Conservation (phyloP, 2,888 invertebrate species). For the Sycophila texana region DNA sequence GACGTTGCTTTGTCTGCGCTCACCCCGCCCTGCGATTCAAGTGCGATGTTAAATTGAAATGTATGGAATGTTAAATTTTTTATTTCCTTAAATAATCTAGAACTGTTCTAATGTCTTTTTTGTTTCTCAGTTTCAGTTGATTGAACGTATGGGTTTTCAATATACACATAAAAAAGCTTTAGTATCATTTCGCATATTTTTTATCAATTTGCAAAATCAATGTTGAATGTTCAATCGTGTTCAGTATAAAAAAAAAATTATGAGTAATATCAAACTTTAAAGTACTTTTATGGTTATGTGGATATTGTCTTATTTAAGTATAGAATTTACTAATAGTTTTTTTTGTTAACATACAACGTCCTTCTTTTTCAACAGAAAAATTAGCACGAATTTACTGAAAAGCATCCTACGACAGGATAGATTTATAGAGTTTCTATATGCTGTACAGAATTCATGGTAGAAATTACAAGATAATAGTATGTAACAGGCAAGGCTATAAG, state of each 20-base stretch:
- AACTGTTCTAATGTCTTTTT: too few species aligned
- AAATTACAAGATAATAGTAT: conserved; percentile 11
- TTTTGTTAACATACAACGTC: not conserved
- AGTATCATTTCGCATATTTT: too few species aligned
- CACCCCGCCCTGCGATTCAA: conserved; percentile 71
- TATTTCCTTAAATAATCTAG: not conserved
- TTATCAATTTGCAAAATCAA: too few species aligned
- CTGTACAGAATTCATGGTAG: conserved; percentile 29
- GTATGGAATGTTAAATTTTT: not conserved
- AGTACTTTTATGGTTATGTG: too few species aligned
- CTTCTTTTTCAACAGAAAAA: conserved; percentile 11
- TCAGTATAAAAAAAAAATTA: too few species aligned
- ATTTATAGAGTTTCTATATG: conserved; percentile 33
- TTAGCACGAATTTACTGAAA: conserved; percentile 28
- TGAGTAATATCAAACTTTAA: too few species aligned
- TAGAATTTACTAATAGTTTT: too few species aligned
- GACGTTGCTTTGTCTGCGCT: conserved; percentile 79
- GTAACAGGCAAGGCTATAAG: conserved; percentile 35
- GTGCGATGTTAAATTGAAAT: conserved; percentile 13
- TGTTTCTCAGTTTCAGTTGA: too few species aligned
- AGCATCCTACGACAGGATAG: conserved; percentile 46
- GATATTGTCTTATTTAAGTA: too few species aligned
- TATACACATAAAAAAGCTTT: too few species aligned
- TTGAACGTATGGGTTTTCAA: too few species aligned
- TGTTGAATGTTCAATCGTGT: too few species aligned